Conservation (phyloP, 53 echinoderm and acorn worm genomes). For the Arbacia lixula region DNA sequence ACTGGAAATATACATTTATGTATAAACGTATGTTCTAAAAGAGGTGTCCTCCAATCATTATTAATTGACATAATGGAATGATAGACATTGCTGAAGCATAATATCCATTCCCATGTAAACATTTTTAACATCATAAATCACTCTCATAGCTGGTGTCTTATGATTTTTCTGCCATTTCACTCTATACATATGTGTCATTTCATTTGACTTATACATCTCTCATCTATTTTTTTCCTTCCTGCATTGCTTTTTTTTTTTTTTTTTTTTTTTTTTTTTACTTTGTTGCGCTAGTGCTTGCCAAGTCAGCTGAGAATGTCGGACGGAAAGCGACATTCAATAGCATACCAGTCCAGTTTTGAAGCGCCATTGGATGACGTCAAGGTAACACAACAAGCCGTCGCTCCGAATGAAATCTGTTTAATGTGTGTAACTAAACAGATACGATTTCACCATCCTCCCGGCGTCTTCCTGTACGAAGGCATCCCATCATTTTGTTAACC, state of each 20-base stretch:
- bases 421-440: constrained; percentile 38
- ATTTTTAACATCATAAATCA: neutral
- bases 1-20: no score
- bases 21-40: no score
- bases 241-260: constrained; percentile 37
- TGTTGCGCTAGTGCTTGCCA: constrained; percentile 50
- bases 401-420: constrained; percentile 38
- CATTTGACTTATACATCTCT: constrained; percentile 46
- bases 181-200: constrained; percentile 6
- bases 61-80: no score
- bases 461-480: neutral
- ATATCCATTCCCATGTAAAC: neutral
- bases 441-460: constrained; percentile 12
- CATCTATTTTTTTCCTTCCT: constrained; percentile 41
- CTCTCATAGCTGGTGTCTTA: neutral
- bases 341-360: constrained; percentile 42
- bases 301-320: constrained; percentile 43
- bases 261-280: constrained; percentile 20
- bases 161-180: constrained; percentile 21
- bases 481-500: constrained; percentile 19
- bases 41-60: no score
- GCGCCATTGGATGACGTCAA: constrained; percentile 27
- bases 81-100: no score
- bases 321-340: constrained; percentile 48
- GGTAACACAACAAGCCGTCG: constrained; percentile 42